A percentile compares a stretch with the other conserved stretches of the same genome.
Conservation (phyloP, 2,888 invertebrate species). For the Ectemnius continuus region DNA sequence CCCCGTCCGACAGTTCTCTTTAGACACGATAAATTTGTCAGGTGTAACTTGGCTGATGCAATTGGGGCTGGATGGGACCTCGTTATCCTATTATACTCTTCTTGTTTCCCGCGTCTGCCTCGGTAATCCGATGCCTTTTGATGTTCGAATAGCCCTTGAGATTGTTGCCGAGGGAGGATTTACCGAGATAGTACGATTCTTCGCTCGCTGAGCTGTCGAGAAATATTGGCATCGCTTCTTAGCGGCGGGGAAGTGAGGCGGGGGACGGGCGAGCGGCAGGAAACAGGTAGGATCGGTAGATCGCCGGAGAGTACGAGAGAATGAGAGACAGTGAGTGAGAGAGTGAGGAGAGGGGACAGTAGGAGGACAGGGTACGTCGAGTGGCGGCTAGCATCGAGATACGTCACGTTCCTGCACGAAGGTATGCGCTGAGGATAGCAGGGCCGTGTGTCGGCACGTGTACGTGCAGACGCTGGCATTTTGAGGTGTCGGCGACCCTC, state of each 20-base stretch:
- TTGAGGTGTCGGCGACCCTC: conserved; percentile 37
- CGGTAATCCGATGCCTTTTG: background rate
- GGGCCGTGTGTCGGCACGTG: conserved; percentile 3
- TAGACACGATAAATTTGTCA: conserved; percentile 21
- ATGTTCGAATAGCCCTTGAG: too few species aligned
- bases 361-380: background rate
- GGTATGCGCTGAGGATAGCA: conserved; percentile 1
- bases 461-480: conserved; percentile 26
- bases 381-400: background rate
- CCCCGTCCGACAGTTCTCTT: background rate
- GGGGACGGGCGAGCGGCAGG: too few species aligned
- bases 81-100: conserved; percentile 14
- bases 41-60: conserved; percentile 19
- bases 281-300: too few species aligned
- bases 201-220: background rate
- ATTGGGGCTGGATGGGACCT: conserved; percentile 24
- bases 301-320: background rate
- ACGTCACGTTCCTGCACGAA: background rate
- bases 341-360: background rate
- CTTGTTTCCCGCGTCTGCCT: background rate
- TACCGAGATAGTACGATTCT: background rate
- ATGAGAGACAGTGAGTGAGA: background rate
- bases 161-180: too few species aligned
- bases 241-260: too few species aligned
- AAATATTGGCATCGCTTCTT: too few species aligned